A percentile compares a stretch with the other conserved stretches of the same genome.
These are phyloP conservation scores for Acromyrmex heyeri DNA, from an alignment of 1,140 invertebrate genomes.

Conservation along the genomic window DNA sequence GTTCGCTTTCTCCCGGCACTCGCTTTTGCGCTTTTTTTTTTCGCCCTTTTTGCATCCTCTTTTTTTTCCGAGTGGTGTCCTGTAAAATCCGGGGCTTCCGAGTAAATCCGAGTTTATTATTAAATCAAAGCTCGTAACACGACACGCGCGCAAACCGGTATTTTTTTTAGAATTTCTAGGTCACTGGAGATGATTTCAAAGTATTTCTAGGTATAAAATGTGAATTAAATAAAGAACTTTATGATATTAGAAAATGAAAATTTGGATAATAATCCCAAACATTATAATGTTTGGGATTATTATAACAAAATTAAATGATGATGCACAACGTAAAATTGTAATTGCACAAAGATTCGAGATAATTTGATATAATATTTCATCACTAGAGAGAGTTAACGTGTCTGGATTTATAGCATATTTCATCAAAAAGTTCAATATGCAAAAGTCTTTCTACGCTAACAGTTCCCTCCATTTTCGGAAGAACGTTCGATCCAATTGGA, in stretches of 20 bases:
- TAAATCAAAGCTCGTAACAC: conserved; percentile 60
- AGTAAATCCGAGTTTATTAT: conserved; percentile 59
- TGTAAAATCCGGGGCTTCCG: conserved; percentile 49
- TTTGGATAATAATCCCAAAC: no score
- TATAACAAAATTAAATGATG: neutral
- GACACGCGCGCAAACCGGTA: neutral
- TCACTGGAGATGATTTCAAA: conserved; percentile 33
- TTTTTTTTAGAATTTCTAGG: conserved; percentile 35
- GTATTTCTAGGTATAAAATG: neutral
- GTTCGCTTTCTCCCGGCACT: conserved; percentile 35
- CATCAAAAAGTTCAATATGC: neutral
- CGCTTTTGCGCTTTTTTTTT: conserved; percentile 43
- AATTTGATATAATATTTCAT: neutral
- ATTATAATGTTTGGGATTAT: neutral
- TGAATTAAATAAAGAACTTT: neutral
- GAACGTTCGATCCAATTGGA: conserved; percentile 75
- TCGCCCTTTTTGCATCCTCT: conserved; percentile 33
- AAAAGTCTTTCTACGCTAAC: neutral
- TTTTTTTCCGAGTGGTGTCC: conserved; percentile 23
- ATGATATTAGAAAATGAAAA: neutral
- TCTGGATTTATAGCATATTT: neutral
- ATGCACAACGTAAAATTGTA: neutral
- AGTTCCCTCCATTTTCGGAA: conserved; percentile 79
- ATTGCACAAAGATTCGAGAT: neutral
- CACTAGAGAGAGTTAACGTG: neutral